phyloP scores from a whole-genome alignment of 2,797 vertebrate species.

The Lepus townsendii region DNA sequence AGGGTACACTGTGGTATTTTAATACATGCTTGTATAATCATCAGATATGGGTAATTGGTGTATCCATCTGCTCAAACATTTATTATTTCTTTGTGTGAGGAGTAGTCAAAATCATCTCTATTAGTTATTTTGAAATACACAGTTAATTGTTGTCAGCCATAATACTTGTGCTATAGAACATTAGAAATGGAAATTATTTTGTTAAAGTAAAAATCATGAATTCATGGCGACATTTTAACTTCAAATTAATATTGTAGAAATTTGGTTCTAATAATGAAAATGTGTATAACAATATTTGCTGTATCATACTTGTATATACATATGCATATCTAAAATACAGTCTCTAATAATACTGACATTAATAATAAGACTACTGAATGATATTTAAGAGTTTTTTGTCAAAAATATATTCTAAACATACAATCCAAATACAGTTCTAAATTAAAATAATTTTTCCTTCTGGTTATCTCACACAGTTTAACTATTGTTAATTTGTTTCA shows the following conservation, averaged over 20 bases:
- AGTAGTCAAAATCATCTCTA: neutral
- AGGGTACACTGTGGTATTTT: neutral
- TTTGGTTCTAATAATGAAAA: neutral
- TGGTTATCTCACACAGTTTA: neutral
- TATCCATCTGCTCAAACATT: neutral
- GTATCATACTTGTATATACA: neutral
- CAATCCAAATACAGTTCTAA: neutral
- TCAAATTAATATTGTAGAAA: neutral
- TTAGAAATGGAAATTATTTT: constrained; percentile 19
- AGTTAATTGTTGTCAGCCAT: neutral
- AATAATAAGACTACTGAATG: neutral
- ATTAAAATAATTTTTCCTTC: constrained; percentile 24
- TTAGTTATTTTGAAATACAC: neutral
- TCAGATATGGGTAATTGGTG: neutral
- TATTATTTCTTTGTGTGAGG: neutral
- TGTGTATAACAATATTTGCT: neutral
- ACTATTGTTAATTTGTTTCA: neutral
- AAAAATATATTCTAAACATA: constrained; percentile 7
- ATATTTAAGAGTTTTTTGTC: neutral
- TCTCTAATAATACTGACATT: neutral
- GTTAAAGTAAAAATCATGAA: neutral
- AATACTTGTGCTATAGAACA: neutral
- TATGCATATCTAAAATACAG: neutral
- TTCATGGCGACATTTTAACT: neutral
- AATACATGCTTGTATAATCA: neutral